phyloP scores from a whole-genome alignment of 30 jellyfish, hydroid and myxozoan genomes.

The Sanderia malayensis region DNA sequence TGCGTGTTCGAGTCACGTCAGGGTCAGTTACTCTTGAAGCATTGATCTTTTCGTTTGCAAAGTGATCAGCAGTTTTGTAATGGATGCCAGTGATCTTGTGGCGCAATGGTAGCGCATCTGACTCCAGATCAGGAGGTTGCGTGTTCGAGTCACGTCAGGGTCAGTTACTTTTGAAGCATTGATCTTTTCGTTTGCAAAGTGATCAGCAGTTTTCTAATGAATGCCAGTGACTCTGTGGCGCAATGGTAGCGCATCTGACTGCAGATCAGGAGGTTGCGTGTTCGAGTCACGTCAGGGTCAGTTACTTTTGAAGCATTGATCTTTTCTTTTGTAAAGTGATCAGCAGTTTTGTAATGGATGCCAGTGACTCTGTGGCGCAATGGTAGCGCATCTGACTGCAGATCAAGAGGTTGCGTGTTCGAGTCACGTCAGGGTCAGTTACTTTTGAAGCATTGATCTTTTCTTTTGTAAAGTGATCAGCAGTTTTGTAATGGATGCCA shows the following conservation, averaged over 20 bases:
- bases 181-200: too few species aligned
- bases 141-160: neutral
- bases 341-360: too few species aligned
- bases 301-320: too few species aligned
- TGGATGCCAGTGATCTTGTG: neutral
- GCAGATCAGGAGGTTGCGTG: too few species aligned
- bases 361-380: constrained; percentile 1
- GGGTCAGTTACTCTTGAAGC: neutral
- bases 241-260: too few species aligned
- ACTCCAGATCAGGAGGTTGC: neutral
- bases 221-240: too few species aligned
- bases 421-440: neutral
- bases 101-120: neutral
- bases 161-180: neutral
- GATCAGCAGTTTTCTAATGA: too few species aligned
- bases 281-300: too few species aligned
- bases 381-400: neutral
- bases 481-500: neutral
- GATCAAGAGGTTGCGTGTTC: neutral
- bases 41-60: neutral
- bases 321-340: too few species aligned
- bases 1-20: neutral
- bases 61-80: too few species aligned
- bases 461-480: too few species aligned
- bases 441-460: too few species aligned